Conservation (phyloP, 2,888 invertebrate species). For the Drosophila cognata region DNA sequence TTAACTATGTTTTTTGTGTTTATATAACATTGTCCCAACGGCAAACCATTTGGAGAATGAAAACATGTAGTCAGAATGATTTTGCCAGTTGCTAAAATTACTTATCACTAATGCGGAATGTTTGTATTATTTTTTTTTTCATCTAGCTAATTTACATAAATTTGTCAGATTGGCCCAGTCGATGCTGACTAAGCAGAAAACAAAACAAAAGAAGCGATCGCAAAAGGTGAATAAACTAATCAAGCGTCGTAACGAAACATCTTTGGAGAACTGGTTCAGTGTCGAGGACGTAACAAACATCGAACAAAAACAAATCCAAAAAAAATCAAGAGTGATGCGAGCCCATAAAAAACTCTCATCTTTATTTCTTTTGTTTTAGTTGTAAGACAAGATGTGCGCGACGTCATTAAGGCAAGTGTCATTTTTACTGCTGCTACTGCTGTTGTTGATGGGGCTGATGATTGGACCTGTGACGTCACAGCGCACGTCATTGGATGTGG, state of each 20-base stretch:
- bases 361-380: conserved; percentile 25
- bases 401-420: conserved; percentile 33
- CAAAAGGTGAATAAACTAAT: conserved; percentile 72
- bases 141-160: conserved; percentile 34
- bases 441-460: conserved; percentile 43
- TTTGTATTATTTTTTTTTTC: neutral
- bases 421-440: conserved; percentile 9
- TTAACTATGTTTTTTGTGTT: conserved; percentile 15
- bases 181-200: conserved; percentile 38
- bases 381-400: conserved; percentile 33
- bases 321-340: conserved; percentile 53
- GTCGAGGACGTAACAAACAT: conserved; percentile 71
- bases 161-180: conserved; percentile 29
- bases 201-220: conserved; percentile 56
- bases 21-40: conserved; percentile 32
- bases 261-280: conserved; percentile 73
- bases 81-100: conserved; percentile 5
- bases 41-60: conserved; percentile 16
- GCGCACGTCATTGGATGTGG: conserved; percentile 78
- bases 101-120: conserved; percentile 27
- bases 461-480: conserved; percentile 61
- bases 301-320: neutral
- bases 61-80: neutral
- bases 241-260: conserved; percentile 48
- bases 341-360: neutral